Evolutionary conservation across 2,888 invertebrate genomes (phyloP).

Genomic region (Nomada ferruginata): DNA sequence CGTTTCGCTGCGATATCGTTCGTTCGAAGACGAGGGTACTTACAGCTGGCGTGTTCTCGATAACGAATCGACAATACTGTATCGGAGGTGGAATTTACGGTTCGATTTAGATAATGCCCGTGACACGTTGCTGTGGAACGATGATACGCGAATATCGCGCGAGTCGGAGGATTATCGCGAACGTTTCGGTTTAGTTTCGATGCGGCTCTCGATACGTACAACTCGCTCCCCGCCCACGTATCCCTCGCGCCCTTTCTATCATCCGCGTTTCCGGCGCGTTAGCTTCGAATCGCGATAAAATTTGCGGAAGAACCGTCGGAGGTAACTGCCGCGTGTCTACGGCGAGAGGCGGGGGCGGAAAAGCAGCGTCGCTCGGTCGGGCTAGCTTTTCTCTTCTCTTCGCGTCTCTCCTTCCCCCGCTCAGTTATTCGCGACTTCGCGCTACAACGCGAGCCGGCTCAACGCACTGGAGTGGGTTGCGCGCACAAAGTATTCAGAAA

Average conservation of each 20-base stretch:
- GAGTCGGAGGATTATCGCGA: slow-evolving; percentile 52
- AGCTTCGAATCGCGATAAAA: slow-evolving; percentile 3
- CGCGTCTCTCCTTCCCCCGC: slow-evolving; percentile 16
- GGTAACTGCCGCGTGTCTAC: neutral
- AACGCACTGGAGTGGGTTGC: slow-evolving; percentile 60
- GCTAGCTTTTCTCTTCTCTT: slow-evolving; percentile 29
- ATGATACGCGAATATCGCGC: slow-evolving; percentile 51
- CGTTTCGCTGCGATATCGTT: neutral
- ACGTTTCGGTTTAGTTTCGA: slow-evolving; percentile 54
- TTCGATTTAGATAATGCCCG: slow-evolving; percentile 55
- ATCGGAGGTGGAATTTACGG: slow-evolving; percentile 49
- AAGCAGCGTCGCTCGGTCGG: neutral
- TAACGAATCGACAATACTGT: slow-evolving; percentile 48
- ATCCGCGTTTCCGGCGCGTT: too few relatives aligned
- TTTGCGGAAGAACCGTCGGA: slow-evolving; percentile 12
- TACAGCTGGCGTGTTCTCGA: slow-evolving; percentile 33
- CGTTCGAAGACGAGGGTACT: neutral
- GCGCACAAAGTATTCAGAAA: slow-evolving; percentile 59
- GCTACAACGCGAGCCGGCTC: slow-evolving; percentile 59
- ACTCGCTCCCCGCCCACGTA: neutral
- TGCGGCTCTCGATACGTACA: slow-evolving; percentile 37
- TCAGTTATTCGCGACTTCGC: slow-evolving; percentile 53
- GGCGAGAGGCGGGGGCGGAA: neutral
- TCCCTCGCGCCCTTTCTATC: neutral
- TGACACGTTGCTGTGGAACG: slow-evolving; percentile 53